Evolutionary conservation across 2,113 vertebrate species (phyloP), one percentile per base, ranked within the genome.

Genomic region (Scomber scombrus): DNA sequence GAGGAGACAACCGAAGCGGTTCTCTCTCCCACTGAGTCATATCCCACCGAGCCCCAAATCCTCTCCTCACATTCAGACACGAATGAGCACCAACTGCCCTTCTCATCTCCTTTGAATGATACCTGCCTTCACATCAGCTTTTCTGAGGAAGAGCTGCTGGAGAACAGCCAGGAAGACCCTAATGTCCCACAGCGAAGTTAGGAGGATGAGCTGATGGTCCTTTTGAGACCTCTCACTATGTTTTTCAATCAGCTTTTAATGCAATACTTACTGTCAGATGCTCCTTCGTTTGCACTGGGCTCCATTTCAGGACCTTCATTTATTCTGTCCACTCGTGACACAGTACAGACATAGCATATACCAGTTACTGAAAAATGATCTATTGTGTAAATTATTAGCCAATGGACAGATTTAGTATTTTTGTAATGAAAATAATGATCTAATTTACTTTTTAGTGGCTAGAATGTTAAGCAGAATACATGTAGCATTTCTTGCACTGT

Each of bases 111-210:
- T 0, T 31, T 92, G 2, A 92, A 96, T 0, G 92, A 96, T 12
- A 97, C 96, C 47, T 93, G 95, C 86, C 91, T 97, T 70, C 96
- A 96, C 82, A 97, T 96, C 92, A 96, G 96, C 63, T 95, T 97
- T 81, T 97, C 96, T 0, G 96, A 97, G 68, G 96, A 96, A 3
- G 95, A 96, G 89, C 82, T 96, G 76, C 89, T 95, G 69, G 94
- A 95, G 72, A 89, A 87, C 51, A 79, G 56, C 72, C 81, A 90
- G 52, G 95, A 95, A n/a, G 90, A 93, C 31, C 51, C 85, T 4
- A 29, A 43, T 0, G 54, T 75, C 64, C 88, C 92, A 9, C 91
- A 89, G 76, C 69, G 58, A 63, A 88, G 93, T 86, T 94, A 92
- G 76, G 58, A 56, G 43, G 23, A 49, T 2, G 18, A 60, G 40